Base-by-base conservation (phyloP, 2,797 vertebrate genomes). In the Cyclopterus lumpus region DNA sequence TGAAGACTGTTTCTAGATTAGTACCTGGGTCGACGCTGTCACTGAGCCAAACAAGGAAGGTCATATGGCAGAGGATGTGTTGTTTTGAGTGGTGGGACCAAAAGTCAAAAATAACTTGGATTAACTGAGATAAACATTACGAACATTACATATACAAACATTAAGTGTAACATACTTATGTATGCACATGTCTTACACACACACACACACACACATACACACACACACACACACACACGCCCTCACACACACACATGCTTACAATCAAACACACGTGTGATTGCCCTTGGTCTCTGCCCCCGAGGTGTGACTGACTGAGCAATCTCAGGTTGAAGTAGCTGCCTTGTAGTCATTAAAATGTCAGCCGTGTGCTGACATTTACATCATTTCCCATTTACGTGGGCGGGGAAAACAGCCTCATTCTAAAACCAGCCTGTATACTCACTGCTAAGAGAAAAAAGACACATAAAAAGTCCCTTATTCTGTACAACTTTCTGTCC, bases 311-410 rank as follows among this genome's bases (percentile, higher is more conserved):
- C 67, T 87, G 84, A 91, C 79, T 82, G 42, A 70, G 77, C 63
- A 85, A 86, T 90, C 79, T 85, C 79, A 67, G 71, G 69, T 81
- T 84, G 71, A 62, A 82, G 86, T 77, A 65, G 77, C 76, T 82
- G 77, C 70, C 88, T 82, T 92, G 79, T 86, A 88, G 77, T 86
- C 82, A 88, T 89, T 91, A 91, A 93, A 93, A 92, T 92, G 91
- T 93, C 88, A 91, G 68, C 76, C 42, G 11, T 83, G 78, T 75
- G 75, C 72, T 92, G 91, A 90, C 89, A 90, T 92, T 90, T 91
- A 73, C 80, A 68, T 86, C 14, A 78, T 85, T 92, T 91, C 62
- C 81, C 75, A 81, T 91, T 88, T 83, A 73, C 28, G 42, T 34
- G 54, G 32, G 73, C 18, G 61, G 72, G 54, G 54, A 73, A 86